phyloP scores from a whole-genome alignment of 1,140 invertebrate species.

The Semibalanus balanoides region DNA sequence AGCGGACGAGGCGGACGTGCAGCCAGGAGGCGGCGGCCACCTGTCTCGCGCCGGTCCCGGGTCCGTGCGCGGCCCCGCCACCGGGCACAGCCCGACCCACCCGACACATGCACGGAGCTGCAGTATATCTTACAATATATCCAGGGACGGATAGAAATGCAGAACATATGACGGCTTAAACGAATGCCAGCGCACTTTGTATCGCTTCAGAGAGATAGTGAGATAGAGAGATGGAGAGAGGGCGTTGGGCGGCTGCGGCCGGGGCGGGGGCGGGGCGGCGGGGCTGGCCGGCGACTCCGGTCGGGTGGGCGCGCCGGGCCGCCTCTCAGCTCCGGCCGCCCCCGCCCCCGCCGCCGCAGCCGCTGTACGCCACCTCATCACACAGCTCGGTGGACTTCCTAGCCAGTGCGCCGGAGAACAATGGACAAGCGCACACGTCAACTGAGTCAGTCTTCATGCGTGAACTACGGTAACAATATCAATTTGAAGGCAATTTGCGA shows the following conservation, averaged over 20 bases:
- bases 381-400: neutral
- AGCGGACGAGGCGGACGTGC: too few relatives aligned
- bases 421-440: neutral
- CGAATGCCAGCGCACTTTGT: constrained; percentile 11
- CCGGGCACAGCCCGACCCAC: too few relatives aligned
- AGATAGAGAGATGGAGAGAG: neutral
- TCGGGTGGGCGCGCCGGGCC: too few relatives aligned
- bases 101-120: too few relatives aligned
- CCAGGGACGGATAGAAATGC: constrained; percentile 17
- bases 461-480: neutral
- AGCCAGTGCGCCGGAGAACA: neutral
- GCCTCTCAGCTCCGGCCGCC: too few relatives aligned
- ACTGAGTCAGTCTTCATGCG: neutral
- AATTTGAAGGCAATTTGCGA: neutral
- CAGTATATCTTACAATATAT: constrained; percentile 15
- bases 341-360: too few relatives aligned
- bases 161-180: constrained; percentile 14
- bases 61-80: too few relatives aligned
- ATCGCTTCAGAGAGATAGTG: neutral
- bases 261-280: too few relatives aligned
- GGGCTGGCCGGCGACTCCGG: too few relatives aligned
- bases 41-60: too few relatives aligned
- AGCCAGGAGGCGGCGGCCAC: too few relatives aligned
- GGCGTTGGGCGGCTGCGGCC: too few relatives aligned
- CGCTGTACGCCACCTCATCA: neutral